Evolutionary conservation across 2,797 vertebrate genomes (phyloP).

Genomic region (Sebastolobus alascanus): DNA sequence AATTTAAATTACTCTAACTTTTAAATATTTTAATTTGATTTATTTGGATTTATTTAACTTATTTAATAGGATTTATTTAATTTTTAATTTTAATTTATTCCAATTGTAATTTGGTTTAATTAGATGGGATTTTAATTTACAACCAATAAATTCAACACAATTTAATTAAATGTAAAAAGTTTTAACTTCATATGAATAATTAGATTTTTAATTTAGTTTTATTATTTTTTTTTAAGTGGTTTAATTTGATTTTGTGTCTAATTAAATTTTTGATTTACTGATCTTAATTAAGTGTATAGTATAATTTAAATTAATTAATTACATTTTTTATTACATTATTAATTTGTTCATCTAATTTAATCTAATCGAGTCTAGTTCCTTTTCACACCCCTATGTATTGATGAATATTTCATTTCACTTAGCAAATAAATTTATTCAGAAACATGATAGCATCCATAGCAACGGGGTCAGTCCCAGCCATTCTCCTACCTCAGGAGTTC

Average conservation of each 20-base stretch:
- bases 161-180: neutral
- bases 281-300: neutral
- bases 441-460: constrained; percentile 22
- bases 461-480: neutral
- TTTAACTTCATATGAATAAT: neutral
- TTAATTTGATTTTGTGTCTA: neutral
- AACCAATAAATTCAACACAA: neutral
- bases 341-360: neutral
- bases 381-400: neutral
- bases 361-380: neutral
- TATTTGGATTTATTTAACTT: neutral
- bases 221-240: neutral
- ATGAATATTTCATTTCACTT: constrained; percentile 9
- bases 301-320: neutral
- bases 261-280: neutral
- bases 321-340: neutral
- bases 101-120: neutral
- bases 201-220: neutral
- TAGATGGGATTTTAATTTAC: neutral
- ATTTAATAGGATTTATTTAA: neutral
- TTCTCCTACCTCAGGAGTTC: neutral
- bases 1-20: neutral
- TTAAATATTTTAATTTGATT: neutral
- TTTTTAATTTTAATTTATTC: neutral
- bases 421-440: neutral